phyloP scores from a whole-genome alignment of 2,888 invertebrate genomes.

The Opisthograptis luteolata region DNA sequence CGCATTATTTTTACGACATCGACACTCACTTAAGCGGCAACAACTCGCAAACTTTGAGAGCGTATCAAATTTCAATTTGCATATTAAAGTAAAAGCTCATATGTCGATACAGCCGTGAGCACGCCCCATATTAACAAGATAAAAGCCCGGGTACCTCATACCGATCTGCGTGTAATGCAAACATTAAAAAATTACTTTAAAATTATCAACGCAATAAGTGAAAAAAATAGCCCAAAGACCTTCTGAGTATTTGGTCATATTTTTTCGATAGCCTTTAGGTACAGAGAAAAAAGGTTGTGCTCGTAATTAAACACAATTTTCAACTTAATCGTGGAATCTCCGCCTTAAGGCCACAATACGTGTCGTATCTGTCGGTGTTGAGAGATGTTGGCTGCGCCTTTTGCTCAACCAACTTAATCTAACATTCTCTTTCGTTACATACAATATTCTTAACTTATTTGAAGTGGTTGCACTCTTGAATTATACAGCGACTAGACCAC shows the following conservation, averaged over 20 bases:
- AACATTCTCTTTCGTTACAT: constrained; percentile 12
- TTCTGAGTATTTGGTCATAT: too few species aligned
- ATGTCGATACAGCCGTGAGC: constrained; percentile 62
- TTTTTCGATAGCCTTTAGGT: too few species aligned
- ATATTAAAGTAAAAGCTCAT: constrained; percentile 72
- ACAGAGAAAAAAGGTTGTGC: too few species aligned
- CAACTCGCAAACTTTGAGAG: constrained; percentile 57
- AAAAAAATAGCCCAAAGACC: too few species aligned
- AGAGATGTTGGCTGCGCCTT: constrained; percentile 51
- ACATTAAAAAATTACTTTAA: too few species aligned
- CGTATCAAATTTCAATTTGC: constrained; percentile 74
- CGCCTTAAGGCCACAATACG: constrained; percentile 72
- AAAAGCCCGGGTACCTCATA: too few species aligned
- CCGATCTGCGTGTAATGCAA: too few species aligned
- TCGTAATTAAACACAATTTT: too few species aligned
- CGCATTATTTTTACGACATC: constrained; percentile 48
- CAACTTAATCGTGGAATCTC: too few species aligned
- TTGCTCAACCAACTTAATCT: constrained; percentile 17
- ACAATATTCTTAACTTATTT: constrained; percentile 20
- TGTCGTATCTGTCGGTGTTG: constrained; percentile 60
- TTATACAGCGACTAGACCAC: constrained; percentile 9
- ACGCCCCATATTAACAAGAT: constrained; percentile 67
- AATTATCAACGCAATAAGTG: too few species aligned
- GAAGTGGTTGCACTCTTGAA: constrained; percentile 13
- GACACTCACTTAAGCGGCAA: constrained; percentile 48